phyloP scores from a whole-genome alignment of 2,113 vertebrate species.

The Camarhynchus parvulus region DNA sequence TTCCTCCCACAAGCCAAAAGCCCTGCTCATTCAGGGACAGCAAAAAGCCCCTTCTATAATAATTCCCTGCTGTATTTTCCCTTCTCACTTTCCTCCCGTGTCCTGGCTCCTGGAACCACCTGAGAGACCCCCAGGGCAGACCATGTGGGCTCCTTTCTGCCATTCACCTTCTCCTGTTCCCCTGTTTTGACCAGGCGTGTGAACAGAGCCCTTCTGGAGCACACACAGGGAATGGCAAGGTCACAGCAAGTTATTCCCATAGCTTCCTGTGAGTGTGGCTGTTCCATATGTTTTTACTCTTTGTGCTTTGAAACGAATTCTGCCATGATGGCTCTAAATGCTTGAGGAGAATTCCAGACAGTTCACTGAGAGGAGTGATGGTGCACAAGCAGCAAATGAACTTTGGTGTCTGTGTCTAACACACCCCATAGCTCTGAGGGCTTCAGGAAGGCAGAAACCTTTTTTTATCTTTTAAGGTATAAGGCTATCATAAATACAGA shows the following conservation, averaged over 20 bases:
- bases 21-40: neutral
- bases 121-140: neutral
- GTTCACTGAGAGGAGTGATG: neutral
- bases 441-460: neutral
- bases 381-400: neutral
- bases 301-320: neutral
- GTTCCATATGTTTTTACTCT: neutral
- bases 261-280: neutral
- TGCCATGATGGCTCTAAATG: neutral
- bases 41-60: neutral
- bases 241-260: neutral
- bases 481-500: neutral
- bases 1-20: neutral
- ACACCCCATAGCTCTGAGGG: neutral
- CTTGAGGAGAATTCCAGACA: neutral
- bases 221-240: fast-evolving
- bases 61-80: neutral
- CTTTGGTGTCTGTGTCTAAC: neutral
- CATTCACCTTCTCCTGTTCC: neutral
- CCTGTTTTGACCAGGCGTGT: fast-evolving
- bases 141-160: neutral
- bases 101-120: neutral
- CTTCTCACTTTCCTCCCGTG: neutral
- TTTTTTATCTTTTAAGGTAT: neutral
- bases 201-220: neutral